Conservation (phyloP, 2,888 invertebrate genomes). For the Chironomus tentans region DNA sequence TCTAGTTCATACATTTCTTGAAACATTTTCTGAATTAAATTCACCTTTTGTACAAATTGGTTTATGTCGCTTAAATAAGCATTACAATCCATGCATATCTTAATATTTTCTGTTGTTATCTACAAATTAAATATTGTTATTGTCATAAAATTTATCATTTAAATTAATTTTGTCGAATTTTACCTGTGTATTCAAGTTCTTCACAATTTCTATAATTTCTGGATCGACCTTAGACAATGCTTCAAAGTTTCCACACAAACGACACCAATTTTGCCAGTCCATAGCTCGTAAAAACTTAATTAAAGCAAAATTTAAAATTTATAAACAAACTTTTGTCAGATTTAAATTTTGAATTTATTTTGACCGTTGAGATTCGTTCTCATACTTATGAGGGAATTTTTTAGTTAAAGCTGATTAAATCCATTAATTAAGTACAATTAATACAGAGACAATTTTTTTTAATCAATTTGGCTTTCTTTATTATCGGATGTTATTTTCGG, state of each 20-base stretch:
- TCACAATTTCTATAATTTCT: not conserved
- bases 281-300: not conserved
- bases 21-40: not conserved
- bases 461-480: too few species aligned
- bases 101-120: not conserved
- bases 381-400: too few species aligned
- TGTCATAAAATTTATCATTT: not conserved
- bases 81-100: not conserved
- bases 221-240: not conserved
- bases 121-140: not conserved
- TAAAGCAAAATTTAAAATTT: not conserved
- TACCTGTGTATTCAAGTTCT: not conserved
- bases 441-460: too few species aligned
- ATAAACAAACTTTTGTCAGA: too few species aligned
- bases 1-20: not conserved
- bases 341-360: too few species aligned
- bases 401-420: too few species aligned
- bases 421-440: too few species aligned
- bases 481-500: too few species aligned
- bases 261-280: slow-evolving; percentile 2
- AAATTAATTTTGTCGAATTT: not conserved
- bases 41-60: not conserved
- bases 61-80: not conserved
- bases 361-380: too few species aligned
- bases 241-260: slow-evolving; percentile 11